phyloP scores from a whole-genome alignment of 2,797 vertebrate species.

The Rhynchotus rufescens region DNA sequence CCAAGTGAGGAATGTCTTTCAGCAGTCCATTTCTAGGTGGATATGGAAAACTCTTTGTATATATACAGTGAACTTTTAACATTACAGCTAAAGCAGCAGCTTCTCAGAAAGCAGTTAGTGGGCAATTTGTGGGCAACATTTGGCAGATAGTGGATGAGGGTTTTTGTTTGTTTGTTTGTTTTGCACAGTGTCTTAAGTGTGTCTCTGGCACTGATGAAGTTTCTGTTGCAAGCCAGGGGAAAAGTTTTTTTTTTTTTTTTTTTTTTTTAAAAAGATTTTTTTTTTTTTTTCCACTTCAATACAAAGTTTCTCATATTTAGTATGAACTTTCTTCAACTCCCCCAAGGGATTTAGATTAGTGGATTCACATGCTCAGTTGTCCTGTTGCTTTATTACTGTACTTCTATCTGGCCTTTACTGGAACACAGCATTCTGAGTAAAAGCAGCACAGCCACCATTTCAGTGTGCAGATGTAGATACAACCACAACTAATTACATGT shows the following conservation, averaged over 20 bases:
- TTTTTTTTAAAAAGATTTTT: too few relatives aligned
- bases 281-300: too few relatives aligned
- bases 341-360: not conserved
- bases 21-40: not conserved
- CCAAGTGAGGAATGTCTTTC: not conserved
- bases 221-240: not conserved
- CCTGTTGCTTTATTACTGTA: not conserved
- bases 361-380: not conserved
- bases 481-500: not conserved
- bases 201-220: not conserved
- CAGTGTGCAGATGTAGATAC: accelerated
- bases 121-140: not conserved
- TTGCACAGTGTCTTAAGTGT: too few relatives aligned
- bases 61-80: not conserved
- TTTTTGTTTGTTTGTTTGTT: not conserved
- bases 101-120: not conserved
- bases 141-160: not conserved
- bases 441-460: not conserved
- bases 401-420: not conserved
- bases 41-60: not conserved
- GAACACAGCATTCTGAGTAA: not conserved
- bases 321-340: not conserved
- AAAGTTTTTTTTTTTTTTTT: too few relatives aligned
- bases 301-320: not conserved
- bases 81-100: not conserved